phyloP scores from a whole-genome alignment of 1,140 invertebrate genomes.

The Calephelis nemesis region DNA sequence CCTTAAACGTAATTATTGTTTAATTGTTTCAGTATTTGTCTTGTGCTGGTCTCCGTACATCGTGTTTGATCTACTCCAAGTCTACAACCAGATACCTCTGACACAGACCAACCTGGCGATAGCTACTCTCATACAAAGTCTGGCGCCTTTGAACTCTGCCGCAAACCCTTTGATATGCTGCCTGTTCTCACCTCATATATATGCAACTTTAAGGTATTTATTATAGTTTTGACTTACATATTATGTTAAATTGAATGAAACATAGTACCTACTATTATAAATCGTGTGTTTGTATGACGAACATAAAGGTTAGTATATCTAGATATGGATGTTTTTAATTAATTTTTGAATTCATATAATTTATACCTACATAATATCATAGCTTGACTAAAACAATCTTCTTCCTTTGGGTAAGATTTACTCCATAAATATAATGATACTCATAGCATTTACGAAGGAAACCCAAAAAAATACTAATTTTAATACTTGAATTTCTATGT shows the following conservation, averaged over 20 bases:
- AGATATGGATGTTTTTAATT: not conserved
- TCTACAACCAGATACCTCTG: slow-evolving; percentile 89
- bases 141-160: slow-evolving; percentile 95
- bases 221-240: not conserved
- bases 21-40: slow-evolving; percentile 88
- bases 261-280: not conserved
- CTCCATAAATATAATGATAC: no score
- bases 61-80: slow-evolving; percentile 94
- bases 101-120: slow-evolving; percentile 91
- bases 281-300: not conserved
- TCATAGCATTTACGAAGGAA: no score
- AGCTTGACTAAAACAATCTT: no score
- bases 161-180: slow-evolving; percentile 98
- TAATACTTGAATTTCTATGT: no score
- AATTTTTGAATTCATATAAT: no score
- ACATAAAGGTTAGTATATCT: no score
- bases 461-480: no score
- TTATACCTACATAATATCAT: no score
- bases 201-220: slow-evolving; percentile 56
- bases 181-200: slow-evolving; percentile 84
- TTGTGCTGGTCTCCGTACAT: slow-evolving; percentile 98
- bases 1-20: no score
- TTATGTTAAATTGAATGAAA: no score
- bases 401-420: no score
- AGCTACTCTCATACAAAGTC: slow-evolving; percentile 94